A percentile compares a stretch with the other conserved stretches of the same genome.
These are phyloP conservation scores for Tineola bisselliella DNA, from an alignment of 2,888 invertebrate genomes.

Conservation along the genomic window DNA sequence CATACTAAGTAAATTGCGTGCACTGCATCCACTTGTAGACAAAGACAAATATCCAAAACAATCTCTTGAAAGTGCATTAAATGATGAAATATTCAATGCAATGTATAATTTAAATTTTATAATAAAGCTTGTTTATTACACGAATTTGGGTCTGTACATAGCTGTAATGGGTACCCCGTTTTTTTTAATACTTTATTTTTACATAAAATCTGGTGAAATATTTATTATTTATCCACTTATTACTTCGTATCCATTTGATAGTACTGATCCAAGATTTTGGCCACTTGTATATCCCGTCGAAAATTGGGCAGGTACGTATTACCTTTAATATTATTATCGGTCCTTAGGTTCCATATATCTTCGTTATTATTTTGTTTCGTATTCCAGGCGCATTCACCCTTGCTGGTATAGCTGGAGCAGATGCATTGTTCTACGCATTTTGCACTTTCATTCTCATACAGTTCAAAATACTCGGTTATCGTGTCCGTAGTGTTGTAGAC, in stretches of 20 bases:
- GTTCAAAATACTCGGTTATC: not conserved
- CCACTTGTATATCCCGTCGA: not conserved
- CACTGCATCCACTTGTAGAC: not conserved
- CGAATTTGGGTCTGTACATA: not conserved
- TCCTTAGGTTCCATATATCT: not conserved
- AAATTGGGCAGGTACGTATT: not conserved
- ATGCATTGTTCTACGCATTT: not conserved
- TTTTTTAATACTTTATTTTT: not conserved
- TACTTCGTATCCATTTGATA: not conserved
- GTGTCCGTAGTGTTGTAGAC: not conserved
- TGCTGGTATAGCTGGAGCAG: not conserved
- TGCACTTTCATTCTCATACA: conserved; percentile 1
- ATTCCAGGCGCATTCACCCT: not conserved
- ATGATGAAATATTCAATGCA: not conserved
- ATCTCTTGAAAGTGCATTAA: not conserved
- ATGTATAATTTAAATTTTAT: not conserved
- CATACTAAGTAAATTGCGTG: not conserved
- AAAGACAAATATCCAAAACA: not conserved
- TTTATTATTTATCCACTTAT: not conserved
- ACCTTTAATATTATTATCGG: not conserved
- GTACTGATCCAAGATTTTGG: not conserved
- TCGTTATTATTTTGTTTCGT: not conserved
- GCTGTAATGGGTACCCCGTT: not conserved
- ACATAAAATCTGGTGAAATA: not conserved
- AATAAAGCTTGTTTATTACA: not conserved